phyloP scores from a whole-genome alignment of 2,113 vertebrate species.

The Bos indicus region DNA sequence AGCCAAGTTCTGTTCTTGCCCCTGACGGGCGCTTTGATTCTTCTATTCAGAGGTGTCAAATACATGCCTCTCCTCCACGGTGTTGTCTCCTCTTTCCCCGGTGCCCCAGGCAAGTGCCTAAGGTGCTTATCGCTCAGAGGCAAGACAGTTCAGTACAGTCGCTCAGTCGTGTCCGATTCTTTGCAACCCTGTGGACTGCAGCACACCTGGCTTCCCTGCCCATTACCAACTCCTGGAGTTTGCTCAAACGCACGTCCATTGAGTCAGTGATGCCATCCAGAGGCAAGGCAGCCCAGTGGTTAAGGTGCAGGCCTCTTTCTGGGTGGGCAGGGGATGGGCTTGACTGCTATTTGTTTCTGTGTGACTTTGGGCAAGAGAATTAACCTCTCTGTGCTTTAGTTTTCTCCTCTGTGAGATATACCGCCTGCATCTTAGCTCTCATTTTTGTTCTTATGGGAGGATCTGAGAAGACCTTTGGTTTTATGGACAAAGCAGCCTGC shows the following conservation, averaged over 20 bases:
- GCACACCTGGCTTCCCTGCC: background rate
- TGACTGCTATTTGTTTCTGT: background rate
- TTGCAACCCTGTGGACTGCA: background rate
- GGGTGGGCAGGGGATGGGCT: background rate
- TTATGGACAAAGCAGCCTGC: background rate
- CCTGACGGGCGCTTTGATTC: fast-evolving
- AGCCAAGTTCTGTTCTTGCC: background rate
- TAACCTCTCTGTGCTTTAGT: background rate
- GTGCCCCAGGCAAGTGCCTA: background rate
- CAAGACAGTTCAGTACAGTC: background rate
- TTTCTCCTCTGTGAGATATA: background rate
- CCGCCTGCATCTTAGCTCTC: background rate
- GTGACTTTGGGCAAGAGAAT: background rate
- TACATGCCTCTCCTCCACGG: background rate
- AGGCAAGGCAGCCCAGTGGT: no score
- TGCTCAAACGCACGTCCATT: fast-evolving
- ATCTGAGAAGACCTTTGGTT: background rate
- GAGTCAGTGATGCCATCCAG: background rate
- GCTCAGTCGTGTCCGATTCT: background rate
- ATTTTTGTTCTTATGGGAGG: background rate
- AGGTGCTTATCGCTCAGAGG: background rate
- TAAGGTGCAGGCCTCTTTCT: background rate
- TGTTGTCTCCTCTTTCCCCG: background rate
- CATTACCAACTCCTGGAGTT: background rate
- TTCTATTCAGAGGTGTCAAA: background rate